Evolutionary conservation across 2,888 invertebrate genomes (phyloP), one percentile per base, ranked within the genome.

Genomic region (Scaptomyza polygonia): DNA sequence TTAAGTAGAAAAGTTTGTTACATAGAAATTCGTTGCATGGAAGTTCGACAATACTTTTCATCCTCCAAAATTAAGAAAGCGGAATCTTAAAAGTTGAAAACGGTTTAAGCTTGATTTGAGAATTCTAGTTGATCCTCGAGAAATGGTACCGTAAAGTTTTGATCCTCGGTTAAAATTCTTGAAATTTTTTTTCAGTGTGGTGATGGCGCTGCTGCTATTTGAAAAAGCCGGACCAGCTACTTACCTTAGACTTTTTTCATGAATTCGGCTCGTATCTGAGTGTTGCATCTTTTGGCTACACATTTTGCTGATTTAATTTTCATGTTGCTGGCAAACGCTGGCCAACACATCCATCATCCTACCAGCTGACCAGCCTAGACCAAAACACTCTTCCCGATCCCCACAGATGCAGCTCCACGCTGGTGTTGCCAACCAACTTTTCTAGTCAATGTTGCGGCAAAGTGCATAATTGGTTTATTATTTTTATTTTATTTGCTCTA

Each of bases 401-500:
- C 16, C 6, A 1, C 27, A 12, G n/a, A 27, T 11, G 40, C 7
- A 34, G 29, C 34, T 36, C 14, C 36, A 7, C 8, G 36, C 25
- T 32, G 16, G 14, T 30, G 29, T 42, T 45, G 16, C 18, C 42
- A 3, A 29, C 27, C 29, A 55, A 36, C 53, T 56, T 67, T 51
- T 36, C 63, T 53, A 71, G 74, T 85, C 82, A 82, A 89, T 86
- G 82, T 85, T 79, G 82, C 82, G 80, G 86, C 89, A 89, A 89
- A 90, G 89, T 89, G 87, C 81, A 89, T 90, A 90, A 89, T 89
- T 90, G 89, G 89, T 88, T 90, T 89, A 90, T 86, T 88, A 87
- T 88, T 81, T 71, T 73, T 77, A 73, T 70, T 76, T 78, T 80
- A 77, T 77, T 73, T 86, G 72, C 74, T 77, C 54, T 63, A 67